Evolutionary conservation across 1,140 invertebrate genomes (phyloP), one percentile per base, ranked within the genome.

Genomic region (Apis cerana): DNA sequence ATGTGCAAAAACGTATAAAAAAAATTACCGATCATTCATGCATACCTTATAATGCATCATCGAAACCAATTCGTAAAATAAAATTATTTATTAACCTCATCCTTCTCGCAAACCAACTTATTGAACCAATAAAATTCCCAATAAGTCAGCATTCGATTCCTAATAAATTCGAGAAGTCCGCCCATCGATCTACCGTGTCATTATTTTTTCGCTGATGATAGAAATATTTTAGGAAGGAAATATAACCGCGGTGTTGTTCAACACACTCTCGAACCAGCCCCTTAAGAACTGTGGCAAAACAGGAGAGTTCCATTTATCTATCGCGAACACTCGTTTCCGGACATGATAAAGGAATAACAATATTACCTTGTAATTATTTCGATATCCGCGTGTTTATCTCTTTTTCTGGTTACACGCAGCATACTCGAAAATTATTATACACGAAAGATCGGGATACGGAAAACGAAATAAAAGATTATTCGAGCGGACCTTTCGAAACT

Each of bases 231-330:
- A 23, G 27, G 15, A 13, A 12, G 48, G 50, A 80, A 21, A 48
- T 43, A 43, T 0, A 15, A 19, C 2, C 8, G 27, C 1, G 17
- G 19, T 13, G 11, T 13, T 56, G 23, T 50, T 58, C 21, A 21
- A 72, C 11, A 43, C 27, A 19, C 3, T n/a, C 4, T 58, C 12
- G 1, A 68, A 67, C 10, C 0, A 5, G 10, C 19, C 3, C 13
- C 10, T 9, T 3, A 12, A 43, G 19, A n/a, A 48, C 0, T 0
- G 33, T 2, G 7, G 12, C 27, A n/a, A 62, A 75, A 71, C 69
- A 43, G 58, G 21, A 50, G 50, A 43, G 19, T 48, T 43, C 59
- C 50, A 64, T 80, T 80, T 43, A 72, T 72, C 58, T 64, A 27
- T 9, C 69, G 7, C 17, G 0, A 23, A 43, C 52, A 17, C 3